These are phyloP conservation scores for Strongylocentrotus purpuratus DNA, from an alignment of 35 echinoderm and acorn worm genomes.

Conservation along the genomic window DNA sequence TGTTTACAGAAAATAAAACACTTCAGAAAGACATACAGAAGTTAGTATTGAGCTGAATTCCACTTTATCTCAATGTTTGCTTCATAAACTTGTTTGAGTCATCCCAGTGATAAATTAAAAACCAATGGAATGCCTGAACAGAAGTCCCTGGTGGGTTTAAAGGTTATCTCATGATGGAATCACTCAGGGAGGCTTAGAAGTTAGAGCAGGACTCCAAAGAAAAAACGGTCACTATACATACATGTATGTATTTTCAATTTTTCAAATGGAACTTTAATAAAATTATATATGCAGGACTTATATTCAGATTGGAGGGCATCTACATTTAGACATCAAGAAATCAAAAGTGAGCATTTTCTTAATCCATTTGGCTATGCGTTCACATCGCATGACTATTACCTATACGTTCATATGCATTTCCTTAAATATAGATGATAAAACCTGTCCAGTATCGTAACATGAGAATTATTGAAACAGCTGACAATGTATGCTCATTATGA, in stretches of 20 bases:
- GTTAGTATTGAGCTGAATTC: slow-evolving; percentile 4
- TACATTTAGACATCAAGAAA: too few species aligned
- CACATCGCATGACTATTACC: too few species aligned
- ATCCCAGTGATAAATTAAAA: slow-evolving; percentile 21
- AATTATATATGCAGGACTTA: neutral
- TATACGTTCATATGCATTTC: too few species aligned
- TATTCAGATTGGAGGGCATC: too few species aligned
- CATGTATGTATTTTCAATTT: too few species aligned
- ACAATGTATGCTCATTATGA: too few species aligned
- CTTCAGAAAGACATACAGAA: neutral
- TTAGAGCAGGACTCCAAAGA: neutral
- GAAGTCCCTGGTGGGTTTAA: neutral
- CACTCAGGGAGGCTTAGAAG: neutral
- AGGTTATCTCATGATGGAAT: neutral
- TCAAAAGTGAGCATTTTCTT: too few species aligned
- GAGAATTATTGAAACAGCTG: too few species aligned
- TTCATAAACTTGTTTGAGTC: slow-evolving; percentile 35
- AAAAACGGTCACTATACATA: too few species aligned
- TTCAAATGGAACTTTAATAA: too few species aligned
- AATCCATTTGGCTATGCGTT: neutral
- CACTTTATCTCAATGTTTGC: slow-evolving; percentile 30
- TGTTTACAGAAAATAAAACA: slow-evolving; percentile 35
- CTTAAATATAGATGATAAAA: too few species aligned
- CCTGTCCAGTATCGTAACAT: too few species aligned
- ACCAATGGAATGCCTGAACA: slow-evolving; percentile 23